Evolutionary conservation across 2,888 invertebrate genomes (phyloP).

Genomic region (Laspeyria flexula): DNA sequence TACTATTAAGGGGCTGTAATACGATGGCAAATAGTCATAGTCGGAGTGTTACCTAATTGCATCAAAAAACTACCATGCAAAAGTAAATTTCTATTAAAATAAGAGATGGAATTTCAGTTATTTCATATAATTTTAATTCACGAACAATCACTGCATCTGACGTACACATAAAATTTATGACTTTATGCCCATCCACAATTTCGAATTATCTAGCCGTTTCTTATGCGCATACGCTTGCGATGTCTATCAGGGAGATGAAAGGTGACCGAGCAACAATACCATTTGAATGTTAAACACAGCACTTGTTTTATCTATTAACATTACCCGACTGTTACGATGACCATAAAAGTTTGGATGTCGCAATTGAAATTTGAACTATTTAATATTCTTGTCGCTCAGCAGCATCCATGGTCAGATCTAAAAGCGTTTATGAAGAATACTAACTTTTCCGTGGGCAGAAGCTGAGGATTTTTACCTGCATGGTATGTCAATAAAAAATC

Average conservation of each 20-base stretch:
- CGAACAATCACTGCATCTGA: neutral
- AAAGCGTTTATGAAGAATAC: constrained; percentile 13
- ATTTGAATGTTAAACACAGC: constrained; percentile 39
- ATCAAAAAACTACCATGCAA: too few relatives aligned
- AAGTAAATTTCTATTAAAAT: too few relatives aligned
- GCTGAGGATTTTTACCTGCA: too few relatives aligned
- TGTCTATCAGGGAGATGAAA: constrained; percentile 55
- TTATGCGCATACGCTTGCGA: constrained; percentile 50
- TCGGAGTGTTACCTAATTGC: too few relatives aligned
- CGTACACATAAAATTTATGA: neutral
- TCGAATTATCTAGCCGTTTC: constrained; percentile 44
- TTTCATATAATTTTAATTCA: too few relatives aligned
- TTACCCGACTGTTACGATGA: constrained; percentile 34
- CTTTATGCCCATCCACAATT: constrained; percentile 34
- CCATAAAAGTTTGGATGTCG: constrained; percentile 34
- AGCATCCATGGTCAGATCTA: neutral
- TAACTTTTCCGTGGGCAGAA: too few relatives aligned
- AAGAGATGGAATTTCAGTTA: too few relatives aligned
- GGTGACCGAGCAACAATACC: constrained; percentile 44
- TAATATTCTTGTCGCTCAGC: constrained; percentile 9
- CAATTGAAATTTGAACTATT: constrained; percentile 17
- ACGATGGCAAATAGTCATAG: too few relatives aligned
- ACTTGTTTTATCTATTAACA: constrained; percentile 41
- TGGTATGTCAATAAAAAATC: too few relatives aligned
- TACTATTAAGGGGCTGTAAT: too few relatives aligned